Percentiles rank a stretch among this genome's conserved stretches.
These are phyloP conservation scores for Bhutanitis thaidina DNA, from an alignment of 2,888 invertebrate genomes.

Conservation along the genomic window DNA sequence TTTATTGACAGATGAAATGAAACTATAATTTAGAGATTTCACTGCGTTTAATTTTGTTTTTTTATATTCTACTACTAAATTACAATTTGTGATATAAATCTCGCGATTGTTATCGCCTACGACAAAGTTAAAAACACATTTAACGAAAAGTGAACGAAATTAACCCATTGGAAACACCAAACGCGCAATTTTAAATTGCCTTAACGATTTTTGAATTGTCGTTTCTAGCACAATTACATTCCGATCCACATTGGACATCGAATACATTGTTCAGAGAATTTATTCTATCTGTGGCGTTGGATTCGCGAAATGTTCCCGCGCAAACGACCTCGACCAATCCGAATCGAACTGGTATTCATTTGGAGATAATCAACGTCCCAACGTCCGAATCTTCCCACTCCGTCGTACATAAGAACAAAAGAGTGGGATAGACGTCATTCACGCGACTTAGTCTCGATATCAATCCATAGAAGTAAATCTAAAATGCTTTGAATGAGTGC, in stretches of 20 bases:
- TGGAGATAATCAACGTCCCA: slow-evolving; percentile 43
- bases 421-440: slow-evolving; percentile 2
- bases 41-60: too few relatives aligned
- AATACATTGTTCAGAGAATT: not conserved
- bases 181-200: slow-evolving; percentile 8
- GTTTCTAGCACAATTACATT: slow-evolving; percentile 3
- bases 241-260: slow-evolving; percentile 11
- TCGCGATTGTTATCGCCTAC: too few relatives aligned
- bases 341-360: slow-evolving; percentile 66
- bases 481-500: too few relatives aligned
- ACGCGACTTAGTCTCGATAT: not conserved
- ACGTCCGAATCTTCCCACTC: slow-evolving; percentile 6
- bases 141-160: not conserved
- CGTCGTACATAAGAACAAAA: not conserved
- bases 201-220: slow-evolving; percentile 15
- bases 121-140: too few relatives aligned
- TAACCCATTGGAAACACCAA: slow-evolving; percentile 3
- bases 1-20: too few relatives aligned
- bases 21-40: too few relatives aligned
- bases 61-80: too few relatives aligned
- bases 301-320: slow-evolving; percentile 21
- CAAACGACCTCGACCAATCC: slow-evolving; percentile 49
- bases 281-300: slow-evolving; percentile 11
- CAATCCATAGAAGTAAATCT: not conserved
- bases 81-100: too few relatives aligned